Conservation (phyloP, 2,888 invertebrate species). For the Parapristionchus giblindavisi region DNA sequence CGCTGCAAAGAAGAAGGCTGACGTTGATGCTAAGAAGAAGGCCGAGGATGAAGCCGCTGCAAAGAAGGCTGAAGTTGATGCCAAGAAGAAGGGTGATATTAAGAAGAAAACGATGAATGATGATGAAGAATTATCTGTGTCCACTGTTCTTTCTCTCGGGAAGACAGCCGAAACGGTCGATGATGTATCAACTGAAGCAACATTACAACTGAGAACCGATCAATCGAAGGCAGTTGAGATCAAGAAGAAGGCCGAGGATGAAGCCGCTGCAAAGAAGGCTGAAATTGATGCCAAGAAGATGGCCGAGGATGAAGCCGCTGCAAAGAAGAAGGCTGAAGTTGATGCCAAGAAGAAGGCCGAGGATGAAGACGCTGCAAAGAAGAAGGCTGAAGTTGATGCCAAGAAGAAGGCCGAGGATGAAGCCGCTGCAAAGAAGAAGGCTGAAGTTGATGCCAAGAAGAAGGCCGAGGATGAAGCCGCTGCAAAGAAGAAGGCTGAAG, state of each 20-base stretch:
- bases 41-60: conserved; percentile 6
- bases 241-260: not conserved
- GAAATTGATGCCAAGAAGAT: not conserved
- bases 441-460: conserved; percentile 37
- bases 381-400: conserved; percentile 37
- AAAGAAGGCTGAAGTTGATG: not conserved
- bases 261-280: not conserved
- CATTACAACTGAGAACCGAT: not conserved
- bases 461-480: conserved; percentile 9
- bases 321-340: not conserved
- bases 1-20: not conserved
- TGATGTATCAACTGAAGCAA: no score
- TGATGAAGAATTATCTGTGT: no score
- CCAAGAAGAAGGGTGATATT: not conserved
- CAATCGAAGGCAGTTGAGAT: not conserved
- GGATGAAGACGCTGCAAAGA: conserved; percentile 31
- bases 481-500: conserved; percentile 33
- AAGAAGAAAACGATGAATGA: not conserved
- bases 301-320: not conserved
- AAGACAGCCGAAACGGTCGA: no score
- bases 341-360: conserved; percentile 10
- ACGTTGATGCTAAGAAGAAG: no score
- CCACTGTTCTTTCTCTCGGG: no score
- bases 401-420: conserved; percentile 30
- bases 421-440: conserved; percentile 29